Base-by-base conservation (phyloP, 2,888 invertebrate species). In the Leptopilina myrica region DNA sequence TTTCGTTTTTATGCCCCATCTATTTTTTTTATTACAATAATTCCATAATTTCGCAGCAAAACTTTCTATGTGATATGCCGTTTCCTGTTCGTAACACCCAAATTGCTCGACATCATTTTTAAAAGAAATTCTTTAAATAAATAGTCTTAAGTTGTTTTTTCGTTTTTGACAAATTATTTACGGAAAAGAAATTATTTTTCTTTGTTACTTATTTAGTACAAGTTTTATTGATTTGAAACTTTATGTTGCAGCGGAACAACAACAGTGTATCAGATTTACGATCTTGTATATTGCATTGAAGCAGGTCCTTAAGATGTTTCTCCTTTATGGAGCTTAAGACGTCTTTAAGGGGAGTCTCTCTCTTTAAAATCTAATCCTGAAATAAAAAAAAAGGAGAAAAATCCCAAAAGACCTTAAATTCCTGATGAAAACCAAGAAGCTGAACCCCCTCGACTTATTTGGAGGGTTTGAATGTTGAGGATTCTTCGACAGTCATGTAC, bases 391-490 rank as follows among this genome's bases (percentile, higher is more conserved):
- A 49, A 1, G 3, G 33, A 49, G 3, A 73, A 73, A 73, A 26
- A 12, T 11, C 5, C 8, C 9, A 11, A 66, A 66, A 65, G 65
- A 4, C n/a, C 49, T 49, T 59, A 62, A 69, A 49, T 69, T 12
- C 26, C 49, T n/a, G 20, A 14, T 56, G 14, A 56, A 73, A 67
- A 15, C 15, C 67, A 46, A 46, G 53, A 56, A 62, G 62, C 26
- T 26, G 6, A 33, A 73, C 53, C 56, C 56, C 53, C 56, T 56
- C 64, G 73, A 53, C 73, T 73, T 73, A 20, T 56, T 73, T 56
- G 33, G 56, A 56, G 73, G 73, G 73, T 53, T 73, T 73, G 56
- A 56, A 73, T 73, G 73, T 73, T 53, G 73, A 53, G 11, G 73
- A 73, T 73, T 73, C 73, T 73, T 73, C 73, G 73, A 56, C 53